Evolutionary conservation across 2,113 vertebrate species (phyloP).

Genomic region (Alethe diademata): DNA sequence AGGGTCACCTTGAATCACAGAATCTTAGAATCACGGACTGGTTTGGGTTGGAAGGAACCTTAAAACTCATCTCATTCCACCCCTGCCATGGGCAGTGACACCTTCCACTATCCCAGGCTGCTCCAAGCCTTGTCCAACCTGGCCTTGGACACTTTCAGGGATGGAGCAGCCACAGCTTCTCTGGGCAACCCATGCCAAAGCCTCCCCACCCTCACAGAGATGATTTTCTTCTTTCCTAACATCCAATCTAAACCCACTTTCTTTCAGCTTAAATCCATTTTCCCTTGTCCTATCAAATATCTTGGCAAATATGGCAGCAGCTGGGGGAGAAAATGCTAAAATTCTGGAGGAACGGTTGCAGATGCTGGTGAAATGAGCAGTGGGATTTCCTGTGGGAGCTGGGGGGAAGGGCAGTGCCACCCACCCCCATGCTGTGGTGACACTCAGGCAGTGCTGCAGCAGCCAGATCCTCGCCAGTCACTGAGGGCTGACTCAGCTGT

Average conservation of each 20-base stretch:
- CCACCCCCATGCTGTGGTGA: accelerated
- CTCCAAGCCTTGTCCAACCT: accelerated
- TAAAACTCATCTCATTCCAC: neutral
- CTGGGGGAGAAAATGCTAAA: neutral
- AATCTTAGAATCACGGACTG: neutral
- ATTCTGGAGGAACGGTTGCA: neutral
- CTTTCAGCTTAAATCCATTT: neutral
- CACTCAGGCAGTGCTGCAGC: neutral
- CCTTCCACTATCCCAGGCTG: accelerated
- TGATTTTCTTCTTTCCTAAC: neutral
- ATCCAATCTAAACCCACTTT: neutral
- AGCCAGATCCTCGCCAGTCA: accelerated
- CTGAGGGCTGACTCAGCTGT: neutral
- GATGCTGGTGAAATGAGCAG: neutral
- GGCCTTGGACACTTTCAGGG: neutral
- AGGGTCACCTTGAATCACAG: neutral
- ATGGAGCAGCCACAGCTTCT: neutral
- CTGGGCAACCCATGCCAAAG: accelerated
- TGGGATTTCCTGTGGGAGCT: neutral
- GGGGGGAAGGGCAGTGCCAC: neutral
- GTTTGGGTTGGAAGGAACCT: neutral
- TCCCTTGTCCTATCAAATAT: neutral
- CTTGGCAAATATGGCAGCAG: neutral
- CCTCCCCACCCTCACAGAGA: neutral
- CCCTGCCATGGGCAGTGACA: neutral